Evolutionary conservation across 2,888 invertebrate genomes (phyloP), one percentile per base, ranked within the genome.

Genomic region (Orthonychiurus folsomi): DNA sequence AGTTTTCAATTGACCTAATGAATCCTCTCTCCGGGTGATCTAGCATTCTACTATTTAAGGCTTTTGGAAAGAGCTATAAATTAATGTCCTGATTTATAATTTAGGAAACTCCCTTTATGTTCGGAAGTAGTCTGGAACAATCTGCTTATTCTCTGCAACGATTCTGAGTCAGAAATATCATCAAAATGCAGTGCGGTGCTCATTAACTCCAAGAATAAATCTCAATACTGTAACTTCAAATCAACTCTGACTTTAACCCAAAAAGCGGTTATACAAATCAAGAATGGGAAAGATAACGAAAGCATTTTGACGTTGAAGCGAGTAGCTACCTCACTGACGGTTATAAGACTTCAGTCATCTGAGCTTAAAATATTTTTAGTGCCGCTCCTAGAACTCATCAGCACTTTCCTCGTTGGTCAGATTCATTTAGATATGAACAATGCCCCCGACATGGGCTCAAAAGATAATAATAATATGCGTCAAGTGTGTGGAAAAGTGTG

Each of bases 291-390:
- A 27, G 55, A 61, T 18, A 54, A 18, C 2, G 59, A 23, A 1
- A 64, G 65, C 25, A 20, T 65, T 20, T 56, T 66, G n/a, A 27
- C 50, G 0, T 12, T 67, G 37, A 54, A 61, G 18, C 63, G 64
- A 56, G 53, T 61, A 20, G 27, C 63, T 12, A 59, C 67, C 3
- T n/a, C 53, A 18, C 27, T 69, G 18, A 26, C 66, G n/a, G 37
- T 63, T 15, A 54, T 21, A 20, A 65, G 58, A 50, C 28, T 67
- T 15, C 58, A 64, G n/a, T 65, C 63, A 37, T 28, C 61, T 9
- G 66, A 69, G 47, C 55, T 67, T 23, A 57, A 60, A 12, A 27
- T 54, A 21, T 60, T 61, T 55, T 55, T 66, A 15, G 61, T 66
- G 12, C 28, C 64, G 2, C 23, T 69, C 15, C 59, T 63, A 48